Conservation (phyloP, 1,140 invertebrate species). For the Drusus annulatus region DNA sequence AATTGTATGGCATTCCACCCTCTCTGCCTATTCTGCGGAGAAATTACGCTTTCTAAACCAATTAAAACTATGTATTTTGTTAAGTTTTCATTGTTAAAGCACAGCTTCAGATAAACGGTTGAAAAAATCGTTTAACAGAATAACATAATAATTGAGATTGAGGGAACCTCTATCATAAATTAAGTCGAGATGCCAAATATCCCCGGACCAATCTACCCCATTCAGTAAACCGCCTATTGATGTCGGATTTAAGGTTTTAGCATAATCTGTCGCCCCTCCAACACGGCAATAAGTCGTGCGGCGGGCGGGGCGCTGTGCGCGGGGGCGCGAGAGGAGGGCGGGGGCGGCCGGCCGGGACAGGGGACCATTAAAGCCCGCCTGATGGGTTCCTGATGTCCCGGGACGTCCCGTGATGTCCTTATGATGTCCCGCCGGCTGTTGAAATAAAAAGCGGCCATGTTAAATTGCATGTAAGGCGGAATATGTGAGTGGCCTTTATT, state of each 20-base stretch:
- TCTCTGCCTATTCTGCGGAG: too few relatives aligned
- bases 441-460: conserved; percentile 50
- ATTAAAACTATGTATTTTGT: too few relatives aligned
- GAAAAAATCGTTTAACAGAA: too few relatives aligned
- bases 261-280: conserved; percentile 8
- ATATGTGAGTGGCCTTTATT: conserved; percentile 43
- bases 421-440: conserved; percentile 35
- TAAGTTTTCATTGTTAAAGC: too few relatives aligned
- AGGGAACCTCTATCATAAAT: too few relatives aligned
- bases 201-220: too few relatives aligned
- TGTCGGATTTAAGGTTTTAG: conserved; percentile 23
- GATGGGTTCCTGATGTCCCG: conserved; percentile 59
- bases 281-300: neutral
- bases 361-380: conserved; percentile 27
- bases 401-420: conserved; percentile 53
- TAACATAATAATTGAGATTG: too few relatives aligned
- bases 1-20: too few relatives aligned
- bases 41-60: too few relatives aligned
- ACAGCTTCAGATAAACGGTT: too few relatives aligned
- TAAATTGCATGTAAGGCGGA: conserved; percentile 49
- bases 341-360: neutral
- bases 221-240: conserved; percentile 9
- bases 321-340: neutral
- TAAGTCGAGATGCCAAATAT: too few relatives aligned
- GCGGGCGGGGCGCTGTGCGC: neutral